Conservation (phyloP, 2,797 vertebrate genomes). For the Buphagus erythrorhynchus region DNA sequence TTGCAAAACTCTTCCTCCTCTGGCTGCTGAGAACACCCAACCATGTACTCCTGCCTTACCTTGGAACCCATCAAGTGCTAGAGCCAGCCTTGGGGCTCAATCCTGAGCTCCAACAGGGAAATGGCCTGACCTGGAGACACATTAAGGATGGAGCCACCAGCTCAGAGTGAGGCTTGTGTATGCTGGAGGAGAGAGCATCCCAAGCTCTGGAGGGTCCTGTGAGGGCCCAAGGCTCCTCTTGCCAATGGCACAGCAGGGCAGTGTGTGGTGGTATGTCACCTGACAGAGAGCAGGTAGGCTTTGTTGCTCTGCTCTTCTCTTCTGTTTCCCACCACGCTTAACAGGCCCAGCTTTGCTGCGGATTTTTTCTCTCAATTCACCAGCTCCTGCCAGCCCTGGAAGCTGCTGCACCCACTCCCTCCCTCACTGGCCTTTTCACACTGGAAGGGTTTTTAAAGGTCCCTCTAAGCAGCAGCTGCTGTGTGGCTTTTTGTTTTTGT, state of each 20-base stretch:
- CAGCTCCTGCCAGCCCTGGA: not conserved
- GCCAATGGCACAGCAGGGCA: not conserved
- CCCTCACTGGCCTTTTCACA: not conserved
- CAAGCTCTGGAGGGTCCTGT: not conserved
- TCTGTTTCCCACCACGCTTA: not conserved
- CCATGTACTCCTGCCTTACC: rapidly evolving
- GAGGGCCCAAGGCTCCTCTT: not conserved
- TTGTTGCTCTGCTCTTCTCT: not conserved
- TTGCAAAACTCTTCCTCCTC: not conserved
- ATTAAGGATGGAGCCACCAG: not conserved
- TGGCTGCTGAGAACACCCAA: not conserved
- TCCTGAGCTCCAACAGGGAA: not conserved
- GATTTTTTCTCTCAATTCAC: not conserved
- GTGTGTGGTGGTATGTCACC: not conserved
- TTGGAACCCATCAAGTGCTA: not conserved
- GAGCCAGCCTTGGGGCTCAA: not conserved
- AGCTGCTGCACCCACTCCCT: not conserved
- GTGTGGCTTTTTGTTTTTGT: conserved; percentile 12
- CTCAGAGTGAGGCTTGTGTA: not conserved
- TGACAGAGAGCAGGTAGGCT: no score
- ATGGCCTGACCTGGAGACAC: not conserved
- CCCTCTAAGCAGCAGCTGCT: conserved; percentile 9
- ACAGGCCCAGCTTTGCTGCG: not conserved
- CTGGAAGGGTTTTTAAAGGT: conserved; percentile 54
- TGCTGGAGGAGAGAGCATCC: not conserved